Evolutionary conservation across 2,113 vertebrate genomes (phyloP), one percentile per base, ranked within the genome.

Genomic region (Scatophagus argus): DNA sequence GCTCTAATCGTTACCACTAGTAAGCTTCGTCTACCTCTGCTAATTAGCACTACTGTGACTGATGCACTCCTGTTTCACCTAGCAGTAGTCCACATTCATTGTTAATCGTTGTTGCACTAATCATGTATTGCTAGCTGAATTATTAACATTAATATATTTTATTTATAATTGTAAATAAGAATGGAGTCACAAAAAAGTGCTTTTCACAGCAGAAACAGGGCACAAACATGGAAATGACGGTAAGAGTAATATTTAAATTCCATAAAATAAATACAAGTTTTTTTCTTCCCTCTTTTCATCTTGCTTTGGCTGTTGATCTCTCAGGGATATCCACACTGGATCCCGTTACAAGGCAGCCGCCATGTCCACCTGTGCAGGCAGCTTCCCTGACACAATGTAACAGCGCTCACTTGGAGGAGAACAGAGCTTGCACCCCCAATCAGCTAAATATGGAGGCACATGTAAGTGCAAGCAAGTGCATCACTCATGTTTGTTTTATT

Each of bases 371-470:
- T 76, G 82, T 74, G 73, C 84, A 82, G 68, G 86, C 52, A 78
- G 87, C 74, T 38, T 23, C 74, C 1, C 84, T 87, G 29, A 74
- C 91, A 59, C 89, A 91, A 36, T 76, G 82, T 73, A 89, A 87
- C 75, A 79, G 74, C 54, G 78, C 88, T 60, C 79, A 77, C 56
- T 13, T 56, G n/a, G 92, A 95, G 12, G 92, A 95, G 13, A 88
- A 94, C 34, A 75, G 23, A 16, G 27, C 55, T 21, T 19, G 46
- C 23, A 6, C 56, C 27, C n/a, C 82, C 5, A 59, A 85, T 77
- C 90, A 77, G n/a, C 39, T 51, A 4, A 52, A 72, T 52, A 38
- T 34, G 21, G 75, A 79, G 25, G 29, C 43, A 41, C 80, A 87
- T 70, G 93, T 93, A 84, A 79, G 81, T 64, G 11, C 2, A 43